Conservation (phyloP, 2,797 vertebrate genomes). For the Poecilia wingei region DNA sequence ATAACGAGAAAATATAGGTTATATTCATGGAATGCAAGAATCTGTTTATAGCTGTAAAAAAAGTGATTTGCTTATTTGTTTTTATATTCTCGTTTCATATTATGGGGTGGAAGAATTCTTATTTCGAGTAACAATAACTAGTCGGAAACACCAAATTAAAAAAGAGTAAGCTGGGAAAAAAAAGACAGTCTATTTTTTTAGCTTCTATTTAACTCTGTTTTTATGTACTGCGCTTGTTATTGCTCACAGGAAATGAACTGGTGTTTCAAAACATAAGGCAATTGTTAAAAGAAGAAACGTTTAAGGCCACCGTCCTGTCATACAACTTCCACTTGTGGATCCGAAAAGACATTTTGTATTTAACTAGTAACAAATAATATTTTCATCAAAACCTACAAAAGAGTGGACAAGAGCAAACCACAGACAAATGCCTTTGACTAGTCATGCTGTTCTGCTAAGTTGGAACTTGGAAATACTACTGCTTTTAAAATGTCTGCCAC, state of each 20-base stretch:
- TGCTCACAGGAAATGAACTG: not conserved
- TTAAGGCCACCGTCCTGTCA: not conserved
- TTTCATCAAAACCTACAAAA: not conserved
- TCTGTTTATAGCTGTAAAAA: not conserved
- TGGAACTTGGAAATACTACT: not conserved
- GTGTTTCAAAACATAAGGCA: not conserved
- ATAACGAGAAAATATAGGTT: not conserved
- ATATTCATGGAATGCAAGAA: not conserved
- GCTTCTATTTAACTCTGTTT: not conserved
- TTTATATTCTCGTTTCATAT: not conserved
- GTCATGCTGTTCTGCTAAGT: not conserved
- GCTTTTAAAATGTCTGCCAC: not conserved
- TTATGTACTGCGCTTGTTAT: not conserved
- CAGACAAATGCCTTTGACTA: not conserved
- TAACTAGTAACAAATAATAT: not conserved
- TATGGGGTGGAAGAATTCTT: not conserved
- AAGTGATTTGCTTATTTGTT: not conserved
- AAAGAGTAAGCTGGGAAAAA: not conserved
- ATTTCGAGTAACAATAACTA: not conserved
- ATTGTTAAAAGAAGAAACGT: not conserved
- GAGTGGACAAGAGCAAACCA: not conserved
- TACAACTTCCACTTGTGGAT: not conserved
- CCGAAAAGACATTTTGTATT: not conserved
- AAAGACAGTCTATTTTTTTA: not conserved
- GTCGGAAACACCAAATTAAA: not conserved